A percentile compares a stretch with the other conserved stretches of the same genome.
phyloP scores from a whole-genome alignment of 2,797 vertebrate species.

The Muscicapa striata region DNA sequence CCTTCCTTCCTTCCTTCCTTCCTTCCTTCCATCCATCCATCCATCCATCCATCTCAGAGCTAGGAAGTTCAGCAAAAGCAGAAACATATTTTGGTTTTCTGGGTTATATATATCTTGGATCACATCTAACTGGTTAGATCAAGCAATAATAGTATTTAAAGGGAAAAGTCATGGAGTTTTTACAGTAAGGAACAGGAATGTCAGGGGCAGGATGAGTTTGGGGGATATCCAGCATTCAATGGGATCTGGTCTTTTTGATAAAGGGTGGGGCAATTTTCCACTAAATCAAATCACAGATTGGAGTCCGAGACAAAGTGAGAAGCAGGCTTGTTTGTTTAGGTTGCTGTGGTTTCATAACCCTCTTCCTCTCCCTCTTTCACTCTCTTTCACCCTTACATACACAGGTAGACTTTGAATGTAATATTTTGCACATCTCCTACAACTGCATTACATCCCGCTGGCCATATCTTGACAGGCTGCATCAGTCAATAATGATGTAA shows the following conservation, averaged over 20 bases:
- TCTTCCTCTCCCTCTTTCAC: not conserved
- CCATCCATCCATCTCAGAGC: too few relatives aligned
- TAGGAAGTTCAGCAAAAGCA: not conserved
- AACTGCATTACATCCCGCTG: slow-evolving; percentile 2
- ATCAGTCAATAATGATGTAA: slow-evolving; percentile 70
- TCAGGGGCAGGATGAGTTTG: not conserved
- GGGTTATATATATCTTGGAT: not conserved
- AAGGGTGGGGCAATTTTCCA: not conserved
- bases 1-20: too few relatives aligned
- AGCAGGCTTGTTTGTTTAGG: not conserved
- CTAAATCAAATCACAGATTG: not conserved
- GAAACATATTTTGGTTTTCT: not conserved
- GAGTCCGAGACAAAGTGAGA: not conserved
- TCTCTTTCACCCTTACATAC: not conserved
- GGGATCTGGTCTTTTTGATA: not conserved
- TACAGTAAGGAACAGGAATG: not conserved
- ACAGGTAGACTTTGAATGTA: slow-evolving; percentile 36
- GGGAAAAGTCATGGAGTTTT: not conserved
- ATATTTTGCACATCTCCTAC: slow-evolving; percentile 38
- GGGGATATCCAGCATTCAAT: not conserved
- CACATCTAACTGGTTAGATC: not conserved
- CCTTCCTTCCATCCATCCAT: too few relatives aligned
- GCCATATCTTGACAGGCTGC: slow-evolving; percentile 57
- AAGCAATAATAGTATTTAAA: not conserved
- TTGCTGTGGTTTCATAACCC: not conserved